phyloP scores from a whole-genome alignment of 2,888 invertebrate species.

The Rhimphoctona megacephalus region DNA sequence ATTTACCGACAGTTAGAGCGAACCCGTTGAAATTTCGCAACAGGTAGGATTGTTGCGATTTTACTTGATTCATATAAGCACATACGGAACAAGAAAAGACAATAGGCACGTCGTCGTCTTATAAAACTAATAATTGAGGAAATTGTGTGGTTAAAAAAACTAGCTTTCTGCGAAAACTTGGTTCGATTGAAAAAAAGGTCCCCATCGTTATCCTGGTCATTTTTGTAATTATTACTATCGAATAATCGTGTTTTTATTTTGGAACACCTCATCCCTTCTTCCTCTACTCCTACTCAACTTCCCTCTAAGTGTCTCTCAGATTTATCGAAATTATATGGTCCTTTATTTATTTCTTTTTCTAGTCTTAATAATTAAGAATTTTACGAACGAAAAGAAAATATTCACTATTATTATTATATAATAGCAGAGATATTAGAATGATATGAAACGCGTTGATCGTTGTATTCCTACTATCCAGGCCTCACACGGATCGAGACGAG shows the following conservation, averaged over 20 bases:
- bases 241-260: constrained; percentile 58
- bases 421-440: constrained; percentile 21
- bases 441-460: constrained; percentile 49
- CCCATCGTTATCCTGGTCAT: constrained; percentile 57
- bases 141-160: neutral
- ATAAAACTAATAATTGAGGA: constrained; percentile 2
- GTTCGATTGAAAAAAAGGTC: constrained; percentile 45
- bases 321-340: neutral
- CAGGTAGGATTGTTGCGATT: too few species aligned
- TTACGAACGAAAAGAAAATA: constrained; percentile 20
- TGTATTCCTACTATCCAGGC: constrained; percentile 23
- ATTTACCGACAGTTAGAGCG: too few species aligned
- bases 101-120: neutral
- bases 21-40: too few species aligned
- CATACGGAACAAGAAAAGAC: neutral
- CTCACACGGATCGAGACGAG: constrained; percentile 23
- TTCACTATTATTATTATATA: constrained; percentile 46
- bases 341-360: too few species aligned
- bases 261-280: constrained; percentile 3
- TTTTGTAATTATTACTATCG: constrained; percentile 64
- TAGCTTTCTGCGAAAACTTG: constrained; percentile 39
- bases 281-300: neutral
- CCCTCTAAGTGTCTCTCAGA: constrained; percentile 4
- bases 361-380: neutral
- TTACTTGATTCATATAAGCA: neutral